Conservation (phyloP, 1,140 invertebrate genomes). For the Diuraphis noxia region DNA sequence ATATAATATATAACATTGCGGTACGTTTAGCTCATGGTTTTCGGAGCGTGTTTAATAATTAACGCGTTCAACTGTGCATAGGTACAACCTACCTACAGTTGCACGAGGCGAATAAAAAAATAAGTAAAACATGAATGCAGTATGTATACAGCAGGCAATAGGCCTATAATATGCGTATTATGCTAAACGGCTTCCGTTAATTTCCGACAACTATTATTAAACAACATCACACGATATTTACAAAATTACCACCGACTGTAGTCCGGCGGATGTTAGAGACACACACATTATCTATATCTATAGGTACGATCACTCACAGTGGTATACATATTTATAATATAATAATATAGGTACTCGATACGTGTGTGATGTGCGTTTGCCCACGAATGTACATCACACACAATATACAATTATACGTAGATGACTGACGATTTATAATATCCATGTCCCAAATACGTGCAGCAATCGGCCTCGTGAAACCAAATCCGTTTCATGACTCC, state of each 20-base stretch:
- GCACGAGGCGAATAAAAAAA: neutral
- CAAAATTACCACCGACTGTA: neutral
- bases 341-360: neutral
- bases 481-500: slow-evolving; percentile 23
- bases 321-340: neutral
- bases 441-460: neutral
- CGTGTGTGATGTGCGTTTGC: neutral
- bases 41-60: neutral
- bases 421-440: neutral
- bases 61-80: neutral
- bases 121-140: neutral
- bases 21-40: neutral
- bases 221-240: slow-evolving; percentile 6
- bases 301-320: neutral
- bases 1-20: neutral
- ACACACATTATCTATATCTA: neutral
- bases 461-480: slow-evolving; percentile 5
- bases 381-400: neutral
- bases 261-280: slow-evolving; percentile 5
- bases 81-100: neutral
- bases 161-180: neutral
- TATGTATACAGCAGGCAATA: neutral
- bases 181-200: slow-evolving; percentile 23
- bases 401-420: neutral
- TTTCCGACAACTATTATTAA: neutral